Base-by-base conservation (phyloP, 2,113 vertebrate genomes). In the Xiphophorus couchianus region DNA sequence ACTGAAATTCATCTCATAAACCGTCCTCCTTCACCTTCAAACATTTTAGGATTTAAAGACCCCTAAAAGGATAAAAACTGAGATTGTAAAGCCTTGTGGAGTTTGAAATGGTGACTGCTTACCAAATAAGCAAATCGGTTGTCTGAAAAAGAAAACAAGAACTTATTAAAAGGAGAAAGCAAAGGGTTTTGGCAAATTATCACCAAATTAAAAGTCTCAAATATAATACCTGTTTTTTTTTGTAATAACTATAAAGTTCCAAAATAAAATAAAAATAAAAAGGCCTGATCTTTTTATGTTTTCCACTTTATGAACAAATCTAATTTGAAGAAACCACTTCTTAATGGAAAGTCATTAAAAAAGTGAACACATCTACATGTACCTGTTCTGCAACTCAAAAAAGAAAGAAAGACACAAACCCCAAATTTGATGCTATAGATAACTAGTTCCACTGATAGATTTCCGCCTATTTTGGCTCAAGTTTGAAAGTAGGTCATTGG, bases 1-100 rank as follows among this genome's bases (percentile, higher is more conserved):
- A 65, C 44, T 77, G 71, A 30, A 71, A 62, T 73, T 69, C 42
- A 30, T 61, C 77, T 35, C 35, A 37, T 54, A 48, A 66, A 65
- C 39, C 25, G 7, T 17, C 71, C 30, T 37, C 6, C 37, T 19
- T 29, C 39, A 44, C 67, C 17, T 62, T 10, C 30, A 13, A 29
- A 66, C 64, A 44, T 58, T 72, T 69, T 51, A 27, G 19, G 27
- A 30, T 14, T n/a, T 64, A 25, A 73, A 73, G 11, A 62, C 42
- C 44, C 1, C 19, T 28, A 65, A 5, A 19, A 15, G 12, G 35
- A 44, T 19, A 8, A 28, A 4, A 39, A 14, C 28, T 17, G 42
- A 27, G 12, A 4, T 39, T 67, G 28, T 10, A 66, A 25, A 58
- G 5, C 25, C 11, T 17, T n/a, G 14, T 28, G 15, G 27, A 30